These are phyloP conservation scores for Meles meles DNA, from an alignment of 2,113 vertebrate genomes.

Conservation along the genomic window DNA sequence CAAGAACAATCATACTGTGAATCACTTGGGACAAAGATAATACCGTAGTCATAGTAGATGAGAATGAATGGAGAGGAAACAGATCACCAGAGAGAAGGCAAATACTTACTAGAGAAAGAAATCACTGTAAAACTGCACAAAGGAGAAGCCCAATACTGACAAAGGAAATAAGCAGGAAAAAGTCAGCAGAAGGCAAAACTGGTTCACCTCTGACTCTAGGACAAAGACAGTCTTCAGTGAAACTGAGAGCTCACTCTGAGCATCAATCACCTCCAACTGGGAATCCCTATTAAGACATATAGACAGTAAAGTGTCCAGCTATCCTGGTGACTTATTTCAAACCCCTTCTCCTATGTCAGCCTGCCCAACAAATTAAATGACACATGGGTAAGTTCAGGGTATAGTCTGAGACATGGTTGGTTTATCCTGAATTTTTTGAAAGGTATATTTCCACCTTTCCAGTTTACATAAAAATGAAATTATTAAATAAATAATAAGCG, in stretches of 20 bases:
- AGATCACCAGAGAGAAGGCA: constrained; percentile 57
- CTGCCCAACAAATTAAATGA: constrained; percentile 47
- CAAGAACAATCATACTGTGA: constrained; percentile 41
- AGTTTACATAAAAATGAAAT: background rate
- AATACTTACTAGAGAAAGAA: constrained; percentile 74
- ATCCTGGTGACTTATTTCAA: constrained; percentile 1
- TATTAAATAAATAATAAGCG: background rate
- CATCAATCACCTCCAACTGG: background rate
- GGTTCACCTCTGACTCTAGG: constrained; percentile 52
- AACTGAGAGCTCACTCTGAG: constrained; percentile 33
- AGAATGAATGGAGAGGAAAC: constrained; percentile 55
- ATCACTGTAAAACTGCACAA: constrained; percentile 69
- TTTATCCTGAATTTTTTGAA: background rate
- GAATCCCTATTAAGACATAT: constrained; percentile 37
- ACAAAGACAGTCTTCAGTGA: background rate
- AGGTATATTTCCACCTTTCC: background rate
- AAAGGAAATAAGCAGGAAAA: constrained; percentile 72
- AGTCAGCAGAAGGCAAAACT: constrained; percentile 66
- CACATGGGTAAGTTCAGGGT: background rate
- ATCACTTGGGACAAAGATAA: constrained; percentile 66
- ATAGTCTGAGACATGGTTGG: background rate
- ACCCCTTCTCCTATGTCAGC: background rate
- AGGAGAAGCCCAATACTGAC: constrained; percentile 68
- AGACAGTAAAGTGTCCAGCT: constrained; percentile 21
- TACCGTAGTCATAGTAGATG: constrained; percentile 25